Percentiles rank a stretch among this genome's conserved stretches.
phyloP scores from a whole-genome alignment of 2,113 vertebrate species.

The Odobenus rosmarus region DNA sequence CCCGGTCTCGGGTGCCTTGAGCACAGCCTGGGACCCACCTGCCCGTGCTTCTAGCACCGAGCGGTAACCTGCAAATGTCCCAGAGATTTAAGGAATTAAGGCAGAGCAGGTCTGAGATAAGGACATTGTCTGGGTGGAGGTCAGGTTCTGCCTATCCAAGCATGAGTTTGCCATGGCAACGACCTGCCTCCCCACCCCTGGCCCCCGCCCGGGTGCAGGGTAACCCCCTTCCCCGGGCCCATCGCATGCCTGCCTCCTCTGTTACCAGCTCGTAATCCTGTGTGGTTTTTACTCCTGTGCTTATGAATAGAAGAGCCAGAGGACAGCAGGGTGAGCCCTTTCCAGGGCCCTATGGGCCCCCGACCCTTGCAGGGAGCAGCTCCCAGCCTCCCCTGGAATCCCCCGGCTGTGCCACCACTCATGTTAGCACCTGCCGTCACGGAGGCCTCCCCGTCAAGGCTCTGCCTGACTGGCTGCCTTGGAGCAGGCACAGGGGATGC shows the following conservation, averaged over 20 bases:
- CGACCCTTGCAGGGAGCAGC: background rate
- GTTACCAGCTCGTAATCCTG: conserved; percentile 50
- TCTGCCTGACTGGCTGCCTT: background rate
- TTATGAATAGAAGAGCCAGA: conserved; percentile 62
- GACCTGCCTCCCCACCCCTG: background rate
- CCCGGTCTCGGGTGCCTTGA: background rate
- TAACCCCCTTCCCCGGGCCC: background rate
- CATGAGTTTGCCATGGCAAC: conserved; percentile 61
- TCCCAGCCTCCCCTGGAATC: background rate
- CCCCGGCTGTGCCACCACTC: background rate
- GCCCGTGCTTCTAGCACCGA: background rate
- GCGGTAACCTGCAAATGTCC: background rate
- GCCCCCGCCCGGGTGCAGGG: background rate
- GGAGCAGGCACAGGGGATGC: background rate
- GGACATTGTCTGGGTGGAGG: conserved; percentile 58
- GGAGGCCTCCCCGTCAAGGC: background rate
- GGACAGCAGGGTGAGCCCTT: background rate
- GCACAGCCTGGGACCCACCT: background rate
- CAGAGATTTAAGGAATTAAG: background rate
- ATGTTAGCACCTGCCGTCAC: background rate
- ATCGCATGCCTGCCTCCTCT: background rate
- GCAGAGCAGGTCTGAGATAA: conserved; percentile 25
- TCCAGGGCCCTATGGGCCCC: conserved; percentile 1
- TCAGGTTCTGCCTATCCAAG: conserved; percentile 63
- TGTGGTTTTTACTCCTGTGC: conserved; percentile 67